Conservation (phyloP, 2,797 vertebrate species). For the Macroramphosus scolopax region DNA sequence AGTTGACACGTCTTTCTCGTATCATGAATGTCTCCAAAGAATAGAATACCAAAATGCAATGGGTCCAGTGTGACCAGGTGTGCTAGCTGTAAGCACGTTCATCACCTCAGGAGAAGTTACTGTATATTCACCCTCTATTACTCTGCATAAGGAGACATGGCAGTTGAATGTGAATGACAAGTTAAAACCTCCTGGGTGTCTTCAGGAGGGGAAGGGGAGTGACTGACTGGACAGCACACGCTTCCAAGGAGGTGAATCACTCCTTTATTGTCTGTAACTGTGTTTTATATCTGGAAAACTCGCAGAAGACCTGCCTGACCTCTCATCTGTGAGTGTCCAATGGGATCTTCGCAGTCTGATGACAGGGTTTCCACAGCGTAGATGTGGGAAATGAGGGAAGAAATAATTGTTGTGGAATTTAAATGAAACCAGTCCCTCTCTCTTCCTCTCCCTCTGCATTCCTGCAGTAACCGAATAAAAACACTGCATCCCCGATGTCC, state of each 20-base stretch:
- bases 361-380: conserved; percentile 8
- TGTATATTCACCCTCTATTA: too few relatives aligned
- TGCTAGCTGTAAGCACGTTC: too few relatives aligned
- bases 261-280: background rate
- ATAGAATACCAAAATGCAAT: too few relatives aligned
- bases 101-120: too few relatives aligned
- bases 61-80: too few relatives aligned
- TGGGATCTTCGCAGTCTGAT: conserved; percentile 23
- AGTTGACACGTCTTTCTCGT: too few relatives aligned
- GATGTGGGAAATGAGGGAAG: background rate
- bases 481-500: conserved; percentile 30
- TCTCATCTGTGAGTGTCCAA: too few relatives aligned
- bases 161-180: too few relatives aligned
- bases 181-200: conserved; percentile 12
- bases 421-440: background rate
- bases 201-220: background rate
- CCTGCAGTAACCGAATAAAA: conserved; percentile 45
- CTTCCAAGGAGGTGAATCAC: background rate
- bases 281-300: too few relatives aligned
- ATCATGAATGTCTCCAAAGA: too few relatives aligned
- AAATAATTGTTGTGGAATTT: background rate
- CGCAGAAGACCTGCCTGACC: too few relatives aligned
- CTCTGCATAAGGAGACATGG: too few relatives aligned
- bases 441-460: conserved; percentile 33
- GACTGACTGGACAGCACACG: background rate